These are phyloP conservation scores for Anthopleura sola DNA, from an alignment of 64 coral and sea anemone species.

Conservation along the genomic window DNA sequence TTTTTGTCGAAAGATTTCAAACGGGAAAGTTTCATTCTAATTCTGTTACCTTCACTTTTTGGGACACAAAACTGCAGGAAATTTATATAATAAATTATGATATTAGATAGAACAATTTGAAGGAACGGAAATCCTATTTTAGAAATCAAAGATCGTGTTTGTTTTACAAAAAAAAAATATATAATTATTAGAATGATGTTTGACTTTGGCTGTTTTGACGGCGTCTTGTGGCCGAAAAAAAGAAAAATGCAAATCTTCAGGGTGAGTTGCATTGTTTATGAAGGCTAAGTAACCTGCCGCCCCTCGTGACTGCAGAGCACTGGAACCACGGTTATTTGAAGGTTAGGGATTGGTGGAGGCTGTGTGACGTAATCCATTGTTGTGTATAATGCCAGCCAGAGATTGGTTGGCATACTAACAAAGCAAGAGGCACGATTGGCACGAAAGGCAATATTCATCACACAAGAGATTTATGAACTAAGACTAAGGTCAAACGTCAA, in stretches of 20 bases:
- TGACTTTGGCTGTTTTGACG: not conserved
- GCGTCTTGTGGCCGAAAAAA: not conserved
- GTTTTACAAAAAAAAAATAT: constrained; percentile 17
- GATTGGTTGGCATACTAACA: too few species aligned
- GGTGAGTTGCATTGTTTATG: not conserved
- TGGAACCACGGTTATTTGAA: too few species aligned
- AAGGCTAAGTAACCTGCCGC: too few species aligned
- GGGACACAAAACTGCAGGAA: not conserved
- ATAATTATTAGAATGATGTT: not conserved
- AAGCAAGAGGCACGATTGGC: too few species aligned
- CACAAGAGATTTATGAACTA: too few species aligned
- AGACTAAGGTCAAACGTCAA: too few species aligned
- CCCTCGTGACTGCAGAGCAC: too few species aligned
- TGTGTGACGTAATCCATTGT: too few species aligned
- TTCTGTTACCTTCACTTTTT: not conserved
- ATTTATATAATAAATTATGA: constrained; percentile 26
- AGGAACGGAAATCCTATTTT: constrained; percentile 12
- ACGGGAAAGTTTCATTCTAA: not conserved
- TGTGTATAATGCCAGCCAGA: too few species aligned
- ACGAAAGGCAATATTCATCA: too few species aligned
- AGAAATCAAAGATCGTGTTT: constrained; percentile 9
- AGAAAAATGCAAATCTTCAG: not conserved
- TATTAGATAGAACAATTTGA: not conserved
- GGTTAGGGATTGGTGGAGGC: too few species aligned
- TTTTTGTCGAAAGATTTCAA: constrained; percentile 1